Conservation (phyloP, 30 jellyfish, hydroid and myxozoan genomes). For the Rhopilema esculentum region DNA sequence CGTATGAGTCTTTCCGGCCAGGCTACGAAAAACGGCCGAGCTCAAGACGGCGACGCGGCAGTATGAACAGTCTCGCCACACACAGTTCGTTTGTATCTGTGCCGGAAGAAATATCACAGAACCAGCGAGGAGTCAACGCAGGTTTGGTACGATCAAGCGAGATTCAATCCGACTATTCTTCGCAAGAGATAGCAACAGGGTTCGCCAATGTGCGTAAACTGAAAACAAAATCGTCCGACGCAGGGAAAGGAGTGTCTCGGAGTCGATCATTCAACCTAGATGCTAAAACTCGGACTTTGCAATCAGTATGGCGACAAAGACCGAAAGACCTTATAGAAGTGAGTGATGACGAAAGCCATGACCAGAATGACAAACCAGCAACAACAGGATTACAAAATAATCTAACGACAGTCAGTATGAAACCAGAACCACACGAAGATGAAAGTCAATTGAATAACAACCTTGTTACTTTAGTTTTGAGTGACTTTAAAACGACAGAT, state of each 20-base stretch:
- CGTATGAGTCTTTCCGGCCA: conserved; percentile 22
- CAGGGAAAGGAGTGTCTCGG: conserved; percentile 33
- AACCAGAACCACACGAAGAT: background rate
- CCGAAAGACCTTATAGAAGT: conserved; percentile 58
- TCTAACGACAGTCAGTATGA: too few species aligned
- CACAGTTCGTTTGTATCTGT: conserved; percentile 1
- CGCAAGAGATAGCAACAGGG: conserved; percentile 56
- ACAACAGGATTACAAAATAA: too few species aligned
- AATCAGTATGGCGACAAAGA: conserved; percentile 11
- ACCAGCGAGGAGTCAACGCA: background rate
- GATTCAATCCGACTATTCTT: background rate
- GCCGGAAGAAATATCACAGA: background rate
- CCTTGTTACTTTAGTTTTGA: conserved; percentile 3
- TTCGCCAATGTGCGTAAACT: conserved; percentile 76
- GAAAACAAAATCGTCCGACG: conserved; percentile 24
- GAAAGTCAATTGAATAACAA: background rate
- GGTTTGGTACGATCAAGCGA: background rate
- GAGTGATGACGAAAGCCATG: conserved; percentile 40
- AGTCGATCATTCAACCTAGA: conserved; percentile 65
- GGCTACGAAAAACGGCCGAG: conserved; percentile 15
- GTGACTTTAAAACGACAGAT: conserved; percentile 31
- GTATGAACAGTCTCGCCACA: background rate
- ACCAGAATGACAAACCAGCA: too few species aligned
- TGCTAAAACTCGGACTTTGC: conserved; percentile 18
- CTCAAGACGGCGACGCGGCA: background rate